Conservation (phyloP, 2,113 vertebrate species). For the Scatophagus argus region DNA sequence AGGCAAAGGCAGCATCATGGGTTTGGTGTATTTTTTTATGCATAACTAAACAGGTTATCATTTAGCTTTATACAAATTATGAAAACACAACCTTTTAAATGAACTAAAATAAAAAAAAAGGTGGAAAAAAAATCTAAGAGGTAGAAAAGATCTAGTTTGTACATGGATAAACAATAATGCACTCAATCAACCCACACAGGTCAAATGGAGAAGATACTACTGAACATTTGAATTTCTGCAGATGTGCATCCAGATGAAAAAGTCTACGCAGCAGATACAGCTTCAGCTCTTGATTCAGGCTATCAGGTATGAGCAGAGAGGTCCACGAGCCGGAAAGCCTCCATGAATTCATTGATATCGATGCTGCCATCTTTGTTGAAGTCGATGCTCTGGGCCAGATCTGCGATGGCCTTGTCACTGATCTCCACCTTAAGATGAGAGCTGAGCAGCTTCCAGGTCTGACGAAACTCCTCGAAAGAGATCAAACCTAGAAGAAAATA, state of each 20-base stretch:
- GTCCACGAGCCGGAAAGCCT: constrained; percentile 92
- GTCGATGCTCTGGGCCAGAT: constrained; percentile 92
- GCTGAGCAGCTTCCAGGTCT: constrained; percentile 93
- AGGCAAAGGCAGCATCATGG: not conserved
- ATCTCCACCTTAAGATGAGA: constrained; percentile 89
- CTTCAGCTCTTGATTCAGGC: not conserved
- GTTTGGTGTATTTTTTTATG: constrained; percentile 17
- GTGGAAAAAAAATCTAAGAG: constrained; percentile 30
- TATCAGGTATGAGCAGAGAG: constrained; percentile 60
- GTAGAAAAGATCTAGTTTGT: constrained; percentile 34
- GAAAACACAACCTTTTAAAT: not conserved
- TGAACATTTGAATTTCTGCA: not conserved
- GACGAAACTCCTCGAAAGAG: constrained; percentile 92
- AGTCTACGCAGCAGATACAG: constrained; percentile 1
- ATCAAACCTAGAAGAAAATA: constrained; percentile 86
- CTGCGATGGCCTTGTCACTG: constrained; percentile 85
- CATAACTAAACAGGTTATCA: not conserved
- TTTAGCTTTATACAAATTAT: not conserved
- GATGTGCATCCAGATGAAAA: not conserved
- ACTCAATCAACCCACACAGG: not conserved
- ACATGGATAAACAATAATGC: not conserved
- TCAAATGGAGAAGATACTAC: not conserved
- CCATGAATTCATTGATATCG: constrained; percentile 97
- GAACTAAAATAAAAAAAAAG: not conserved
- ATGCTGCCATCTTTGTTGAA: constrained; percentile 97